Conservation (phyloP, 2,888 invertebrate species). For the Tachina grossa region DNA sequence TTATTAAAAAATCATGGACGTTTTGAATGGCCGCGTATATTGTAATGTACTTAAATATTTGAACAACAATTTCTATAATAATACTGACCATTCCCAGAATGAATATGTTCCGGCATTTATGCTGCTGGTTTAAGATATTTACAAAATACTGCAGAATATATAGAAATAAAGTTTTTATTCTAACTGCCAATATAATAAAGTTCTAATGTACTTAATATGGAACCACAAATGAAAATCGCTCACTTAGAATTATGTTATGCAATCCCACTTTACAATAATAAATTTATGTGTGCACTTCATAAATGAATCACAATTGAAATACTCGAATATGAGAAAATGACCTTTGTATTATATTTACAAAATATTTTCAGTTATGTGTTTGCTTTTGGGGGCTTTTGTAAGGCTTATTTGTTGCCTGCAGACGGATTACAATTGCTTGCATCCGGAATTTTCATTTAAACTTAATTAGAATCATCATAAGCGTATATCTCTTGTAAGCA, state of each 20-base stretch:
- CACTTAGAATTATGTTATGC: constrained; percentile 39
- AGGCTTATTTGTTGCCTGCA: background rate
- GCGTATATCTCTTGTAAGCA: constrained; percentile 4
- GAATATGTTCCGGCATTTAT: no score
- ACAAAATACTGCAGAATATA: no score
- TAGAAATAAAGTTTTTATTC: no score
- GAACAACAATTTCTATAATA: no score
- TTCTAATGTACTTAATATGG: no score
- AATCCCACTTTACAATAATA: background rate
- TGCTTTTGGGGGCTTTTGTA: background rate
- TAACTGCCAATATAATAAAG: no score
- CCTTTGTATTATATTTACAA: constrained; percentile 20
- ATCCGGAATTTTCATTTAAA: constrained; percentile 60
- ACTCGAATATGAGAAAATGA: background rate
- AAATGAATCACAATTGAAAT: constrained; percentile 23
- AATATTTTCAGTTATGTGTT: background rate
- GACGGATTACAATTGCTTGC: constrained; percentile 56
- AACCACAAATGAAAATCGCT: background rate
- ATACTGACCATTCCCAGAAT: no score
- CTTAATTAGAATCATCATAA: constrained; percentile 52
- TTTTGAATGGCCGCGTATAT: no score
- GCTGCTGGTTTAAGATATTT: no score
- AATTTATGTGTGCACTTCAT: background rate
- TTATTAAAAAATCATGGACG: no score
- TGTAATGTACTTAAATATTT: no score